phyloP scores from a whole-genome alignment of 1,140 invertebrate genomes.

The Phortica variegata region DNA sequence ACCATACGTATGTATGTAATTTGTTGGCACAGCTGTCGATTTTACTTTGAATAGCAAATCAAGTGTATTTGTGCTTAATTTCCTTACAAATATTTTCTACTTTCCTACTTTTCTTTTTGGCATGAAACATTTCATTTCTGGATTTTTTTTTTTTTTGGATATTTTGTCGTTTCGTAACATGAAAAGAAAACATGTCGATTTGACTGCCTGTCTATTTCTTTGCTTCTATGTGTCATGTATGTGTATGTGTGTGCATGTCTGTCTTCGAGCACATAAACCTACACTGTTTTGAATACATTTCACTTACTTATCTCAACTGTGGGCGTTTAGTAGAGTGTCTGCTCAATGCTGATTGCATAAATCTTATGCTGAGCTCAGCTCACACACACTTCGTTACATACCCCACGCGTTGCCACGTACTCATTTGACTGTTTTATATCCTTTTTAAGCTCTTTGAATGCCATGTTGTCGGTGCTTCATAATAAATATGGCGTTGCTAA shows the following conservation, averaged over 20 bases:
- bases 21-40: conserved; percentile 26
- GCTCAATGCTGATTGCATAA: conserved; percentile 38
- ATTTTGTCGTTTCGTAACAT: conserved; percentile 23
- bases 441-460: no score
- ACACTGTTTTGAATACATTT: no score
- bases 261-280: neutral
- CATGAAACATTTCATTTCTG: conserved; percentile 18
- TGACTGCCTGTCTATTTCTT: conserved; percentile 24
- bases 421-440: no score
- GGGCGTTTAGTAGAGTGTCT: conserved; percentile 47
- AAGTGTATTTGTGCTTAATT: conserved; percentile 25
- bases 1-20: conserved; percentile 23
- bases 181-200: no score
- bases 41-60: conserved; percentile 47
- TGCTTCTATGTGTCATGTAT: conserved; percentile 19
- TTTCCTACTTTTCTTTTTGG: conserved; percentile 19
- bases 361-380: conserved; percentile 27
- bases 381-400: neutral
- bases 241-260: conserved; percentile 9
- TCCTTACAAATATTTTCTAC: conserved; percentile 4
- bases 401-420: no score
- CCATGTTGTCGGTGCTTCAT: no score
- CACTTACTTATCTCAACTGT: conserved; percentile 5
- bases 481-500: no score
- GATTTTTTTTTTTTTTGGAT: conserved; percentile 25